Conservation (phyloP, 2,797 vertebrate species). For the Dryobates pubescens region DNA sequence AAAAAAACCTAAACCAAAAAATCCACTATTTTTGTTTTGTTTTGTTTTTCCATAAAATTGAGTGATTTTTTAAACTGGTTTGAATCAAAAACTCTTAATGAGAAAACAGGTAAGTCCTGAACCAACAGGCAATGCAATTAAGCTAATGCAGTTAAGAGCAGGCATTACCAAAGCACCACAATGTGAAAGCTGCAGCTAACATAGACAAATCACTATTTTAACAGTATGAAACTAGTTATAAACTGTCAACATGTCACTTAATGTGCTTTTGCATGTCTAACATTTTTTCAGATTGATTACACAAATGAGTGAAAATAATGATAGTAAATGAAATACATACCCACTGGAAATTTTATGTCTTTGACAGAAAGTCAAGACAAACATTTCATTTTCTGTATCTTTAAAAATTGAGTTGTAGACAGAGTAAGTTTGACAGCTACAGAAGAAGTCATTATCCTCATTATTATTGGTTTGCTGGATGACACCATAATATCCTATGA, state of each 20-base stretch:
- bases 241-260: background rate
- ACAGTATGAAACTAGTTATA: background rate
- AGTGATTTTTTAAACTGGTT: background rate
- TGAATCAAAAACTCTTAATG: background rate
- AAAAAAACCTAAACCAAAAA: background rate
- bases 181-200: background rate
- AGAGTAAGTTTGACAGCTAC: constrained; percentile 16
- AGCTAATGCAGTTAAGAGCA: background rate
- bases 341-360: background rate
- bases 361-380: constrained; percentile 11
- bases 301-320: constrained; percentile 13
- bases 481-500: background rate
- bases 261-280: background rate
- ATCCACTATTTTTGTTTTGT: background rate
- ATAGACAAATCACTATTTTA: background rate
- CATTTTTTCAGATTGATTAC: background rate
- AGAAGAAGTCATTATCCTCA: constrained; percentile 12
- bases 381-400: background rate
- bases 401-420: background rate
- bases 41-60: too few relatives aligned
- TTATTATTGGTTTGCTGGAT: constrained; percentile 3
- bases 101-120: background rate
- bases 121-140: background rate
- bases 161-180: background rate
- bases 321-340: background rate